Conservation (phyloP, 2,888 invertebrate genomes). For the Athetis lepigone region DNA sequence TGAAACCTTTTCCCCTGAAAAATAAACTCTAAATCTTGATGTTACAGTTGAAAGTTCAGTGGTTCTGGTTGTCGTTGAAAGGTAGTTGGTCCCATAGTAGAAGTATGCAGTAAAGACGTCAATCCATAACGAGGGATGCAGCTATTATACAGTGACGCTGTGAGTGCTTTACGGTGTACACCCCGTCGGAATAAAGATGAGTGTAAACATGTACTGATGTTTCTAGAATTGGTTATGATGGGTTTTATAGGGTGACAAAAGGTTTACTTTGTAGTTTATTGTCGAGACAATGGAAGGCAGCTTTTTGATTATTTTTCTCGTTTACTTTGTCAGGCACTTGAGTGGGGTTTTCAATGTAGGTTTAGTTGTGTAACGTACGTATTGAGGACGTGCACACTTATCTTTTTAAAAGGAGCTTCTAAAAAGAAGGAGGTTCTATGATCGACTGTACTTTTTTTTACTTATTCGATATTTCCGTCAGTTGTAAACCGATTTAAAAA, state of each 20-base stretch:
- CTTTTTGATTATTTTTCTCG: slow-evolving; percentile 25
- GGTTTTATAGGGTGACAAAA: slow-evolving; percentile 37
- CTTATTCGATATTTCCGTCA: too few relatives aligned
- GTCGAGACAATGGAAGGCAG: slow-evolving; percentile 5
- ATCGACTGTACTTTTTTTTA: too few relatives aligned
- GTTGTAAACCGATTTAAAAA: too few relatives aligned
- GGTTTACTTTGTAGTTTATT: slow-evolving; percentile 36
- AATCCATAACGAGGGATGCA: slow-evolving; percentile 80
- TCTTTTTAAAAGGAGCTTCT: too few relatives aligned
- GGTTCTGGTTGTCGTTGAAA: slow-evolving; percentile 54
- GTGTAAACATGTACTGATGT: slow-evolving; percentile 61
- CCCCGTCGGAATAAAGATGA: slow-evolving; percentile 73
- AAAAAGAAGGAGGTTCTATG: too few relatives aligned
- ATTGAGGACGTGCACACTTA: not conserved
- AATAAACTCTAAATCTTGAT: slow-evolving; percentile 24
- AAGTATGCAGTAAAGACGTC: slow-evolving; percentile 82
- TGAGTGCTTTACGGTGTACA: slow-evolving; percentile 81
- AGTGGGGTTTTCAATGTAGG: not conserved
- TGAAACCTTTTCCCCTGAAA: not conserved
- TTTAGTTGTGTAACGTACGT: not conserved
- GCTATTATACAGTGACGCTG: slow-evolving; percentile 78
- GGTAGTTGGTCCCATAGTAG: slow-evolving; percentile 67
- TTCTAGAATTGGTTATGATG: slow-evolving; percentile 56
- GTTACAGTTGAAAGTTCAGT: slow-evolving; percentile 41
- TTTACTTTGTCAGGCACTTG: not conserved